These are phyloP conservation scores for Parthenolecanium corni DNA, from an alignment of 2,888 invertebrate genomes.

Conservation along the genomic window DNA sequence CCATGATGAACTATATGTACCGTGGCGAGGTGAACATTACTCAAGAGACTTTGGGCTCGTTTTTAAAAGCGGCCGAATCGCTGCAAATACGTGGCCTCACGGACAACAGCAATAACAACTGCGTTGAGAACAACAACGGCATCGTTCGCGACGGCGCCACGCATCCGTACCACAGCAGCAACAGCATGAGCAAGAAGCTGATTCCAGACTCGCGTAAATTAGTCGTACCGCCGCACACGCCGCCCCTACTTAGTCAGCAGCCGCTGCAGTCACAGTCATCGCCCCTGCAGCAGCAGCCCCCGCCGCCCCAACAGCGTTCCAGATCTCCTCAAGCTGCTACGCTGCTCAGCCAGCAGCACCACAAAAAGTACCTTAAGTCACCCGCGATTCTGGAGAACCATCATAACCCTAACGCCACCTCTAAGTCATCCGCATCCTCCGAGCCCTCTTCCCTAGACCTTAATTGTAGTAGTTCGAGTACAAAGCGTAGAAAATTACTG, in stretches of 20 bases:
- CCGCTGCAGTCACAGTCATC: no score
- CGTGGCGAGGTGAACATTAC: slow-evolving; percentile 86
- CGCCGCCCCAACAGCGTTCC: slow-evolving; percentile 7
- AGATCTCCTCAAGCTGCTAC: slow-evolving; percentile 26
- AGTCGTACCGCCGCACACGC: background rate
- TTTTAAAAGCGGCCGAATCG: slow-evolving; percentile 81
- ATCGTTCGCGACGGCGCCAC: slow-evolving; percentile 9
- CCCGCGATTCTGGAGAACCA: slow-evolving; percentile 28
- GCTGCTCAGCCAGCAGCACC: slow-evolving; percentile 3
- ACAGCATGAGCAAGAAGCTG: slow-evolving; percentile 16
- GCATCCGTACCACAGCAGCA: slow-evolving; percentile 8
- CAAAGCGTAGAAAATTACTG: slow-evolving; percentile 32
- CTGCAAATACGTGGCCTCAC: slow-evolving; percentile 84
- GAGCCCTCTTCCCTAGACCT: slow-evolving; percentile 11
- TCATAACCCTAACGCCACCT: slow-evolving; percentile 1
- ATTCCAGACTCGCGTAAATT: slow-evolving; percentile 20
- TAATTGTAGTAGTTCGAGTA: slow-evolving; percentile 28
- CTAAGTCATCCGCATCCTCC: slow-evolving; percentile 6
- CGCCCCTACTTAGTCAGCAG: slow-evolving; percentile 12
- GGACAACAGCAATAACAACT: slow-evolving; percentile 41
- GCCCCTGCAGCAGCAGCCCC: no score
- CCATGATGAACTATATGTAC: slow-evolving; percentile 92
- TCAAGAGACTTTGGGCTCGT: slow-evolving; percentile 77
- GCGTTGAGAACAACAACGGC: slow-evolving; percentile 28
- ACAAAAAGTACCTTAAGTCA: slow-evolving; percentile 30